Evolutionary conservation across 2,113 vertebrate genomes (phyloP).

Genomic region (Cavia aperea): DNA sequence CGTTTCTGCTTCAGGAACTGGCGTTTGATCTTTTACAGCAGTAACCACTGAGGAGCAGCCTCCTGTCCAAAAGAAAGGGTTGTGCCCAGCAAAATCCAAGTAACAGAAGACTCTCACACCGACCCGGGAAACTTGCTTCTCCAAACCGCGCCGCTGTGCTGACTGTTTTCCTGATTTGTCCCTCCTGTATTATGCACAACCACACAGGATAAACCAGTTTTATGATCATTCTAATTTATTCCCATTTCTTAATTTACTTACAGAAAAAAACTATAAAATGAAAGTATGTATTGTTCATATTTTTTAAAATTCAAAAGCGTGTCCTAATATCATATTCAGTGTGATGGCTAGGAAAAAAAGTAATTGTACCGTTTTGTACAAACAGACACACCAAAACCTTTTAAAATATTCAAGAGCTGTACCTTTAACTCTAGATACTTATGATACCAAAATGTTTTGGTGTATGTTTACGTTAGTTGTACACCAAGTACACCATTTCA

Average conservation of each 20-base stretch:
- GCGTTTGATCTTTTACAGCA: not conserved
- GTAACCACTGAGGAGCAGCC: not conserved
- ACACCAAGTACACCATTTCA: not conserved
- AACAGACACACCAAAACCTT: not conserved
- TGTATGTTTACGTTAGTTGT: not conserved
- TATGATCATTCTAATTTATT: not conserved
- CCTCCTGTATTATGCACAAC: not conserved
- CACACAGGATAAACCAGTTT: not conserved
- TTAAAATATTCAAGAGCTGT: conserved; percentile 32
- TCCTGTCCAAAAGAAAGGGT: not conserved
- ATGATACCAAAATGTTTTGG: conserved; percentile 25
- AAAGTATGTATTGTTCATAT: not conserved
- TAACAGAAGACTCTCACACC: not conserved
- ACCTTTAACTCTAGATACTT: conserved; percentile 13
- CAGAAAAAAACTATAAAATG: conserved; percentile 11
- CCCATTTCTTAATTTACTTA: not conserved
- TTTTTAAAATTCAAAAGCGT: conserved; percentile 13
- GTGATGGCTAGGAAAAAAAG: not conserved
- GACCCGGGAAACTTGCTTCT: not conserved
- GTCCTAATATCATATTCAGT: not conserved
- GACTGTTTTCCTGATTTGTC: not conserved
- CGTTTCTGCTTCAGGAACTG: not conserved
- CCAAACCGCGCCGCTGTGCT: not conserved
- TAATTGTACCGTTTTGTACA: not conserved
- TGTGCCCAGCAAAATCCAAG: not conserved